Evolutionary conservation across 2,113 vertebrate genomes (phyloP), one percentile per base, ranked within the genome.

Genomic region (Forbesichthys agassizii): DNA sequence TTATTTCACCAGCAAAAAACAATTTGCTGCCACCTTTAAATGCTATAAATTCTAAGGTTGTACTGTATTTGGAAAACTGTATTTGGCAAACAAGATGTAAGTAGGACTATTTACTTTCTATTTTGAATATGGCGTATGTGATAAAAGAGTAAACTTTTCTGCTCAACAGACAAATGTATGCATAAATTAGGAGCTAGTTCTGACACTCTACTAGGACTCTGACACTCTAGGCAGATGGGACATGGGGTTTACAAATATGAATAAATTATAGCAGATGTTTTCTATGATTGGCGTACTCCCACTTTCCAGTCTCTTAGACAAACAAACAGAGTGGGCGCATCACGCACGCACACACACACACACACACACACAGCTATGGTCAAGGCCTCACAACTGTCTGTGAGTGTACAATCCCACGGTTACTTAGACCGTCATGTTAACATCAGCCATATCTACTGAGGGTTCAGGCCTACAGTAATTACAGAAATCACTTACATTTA

Each of bases 211-310:
- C 64, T 36, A 87, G 87, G 82, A 83, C 27, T 88, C 78, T 84
- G 81, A 82, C 82, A 87, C 70, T 76, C 83, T 85, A 10, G 56
- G 47, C 82, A 82, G 84, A 85, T 83, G 79, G 73, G 69, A 84
- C 83, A 82, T 83, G 80, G 80, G 81, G 83, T 86, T 85, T 74
- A 71, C 71, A 69, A 58, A 81, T 77, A 83, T 86, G 85, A 90
- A 91, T 89, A 87, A 91, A 89, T 84, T 79, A 90, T 75, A 80
- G 66, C 47, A 72, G 66, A 82, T 86, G 75, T 87, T 88, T 88
- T 78, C 83, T 72, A 76, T 61, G 78, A 71, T 71, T 77, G 73
- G 73, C 73, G 81, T 78, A 55, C 73, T 77, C 59, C 65, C 53
- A 70, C 20, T 70, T 63, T 69, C 47, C 53, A 14, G 65, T 61